Evolutionary conservation across 2,113 vertebrate genomes (phyloP), one percentile per base, ranked within the genome.

Genomic region (Malurus cyaneus): DNA sequence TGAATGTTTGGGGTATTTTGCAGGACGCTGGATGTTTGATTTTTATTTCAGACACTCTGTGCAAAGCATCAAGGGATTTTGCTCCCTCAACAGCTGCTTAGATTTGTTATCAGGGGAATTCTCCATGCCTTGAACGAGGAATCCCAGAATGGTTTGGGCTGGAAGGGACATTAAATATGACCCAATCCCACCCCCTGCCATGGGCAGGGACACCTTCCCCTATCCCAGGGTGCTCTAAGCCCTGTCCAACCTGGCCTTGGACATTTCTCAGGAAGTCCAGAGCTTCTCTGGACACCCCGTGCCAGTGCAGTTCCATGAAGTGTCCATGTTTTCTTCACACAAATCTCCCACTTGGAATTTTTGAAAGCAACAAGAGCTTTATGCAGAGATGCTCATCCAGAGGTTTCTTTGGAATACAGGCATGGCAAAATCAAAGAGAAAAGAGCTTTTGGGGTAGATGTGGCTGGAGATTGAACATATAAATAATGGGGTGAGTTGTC

Each of bases 361-460:
- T 14, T 10, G 34, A 52, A 60, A 81, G 53, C 61, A 71, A 7
- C 21, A 7, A 0, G 2, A 49, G 29, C 9, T 74, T 44, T 32
- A 9, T 0, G 19, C 0, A 49, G 39, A 50, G 34, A 28, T 28
- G n/a, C 21, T 64, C 31, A n/a, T 2, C 5, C n/a, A 34, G 60
- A 54, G 16, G 54, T 28, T 86, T 14, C 13, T 18, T 13, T 36
- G 71, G 32, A 19, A 41, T 24, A 13, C 28, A 44, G 66, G 66
- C 49, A 41, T 5, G 17, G 44, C 5, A 26, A 15, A 50, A 77
- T 2, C 36, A 31, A 12, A 70, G 32, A 19, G 2, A 29, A 54
- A 53, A 53, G 34, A 6, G 11, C 11, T 86, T 61, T 44, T 25
- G 15, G 77, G 66, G 61, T 2, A 24, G 56, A 61, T 18, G 52